Conservation (phyloP, 2,888 invertebrate species). For the Polyommatus iphigenia region DNA sequence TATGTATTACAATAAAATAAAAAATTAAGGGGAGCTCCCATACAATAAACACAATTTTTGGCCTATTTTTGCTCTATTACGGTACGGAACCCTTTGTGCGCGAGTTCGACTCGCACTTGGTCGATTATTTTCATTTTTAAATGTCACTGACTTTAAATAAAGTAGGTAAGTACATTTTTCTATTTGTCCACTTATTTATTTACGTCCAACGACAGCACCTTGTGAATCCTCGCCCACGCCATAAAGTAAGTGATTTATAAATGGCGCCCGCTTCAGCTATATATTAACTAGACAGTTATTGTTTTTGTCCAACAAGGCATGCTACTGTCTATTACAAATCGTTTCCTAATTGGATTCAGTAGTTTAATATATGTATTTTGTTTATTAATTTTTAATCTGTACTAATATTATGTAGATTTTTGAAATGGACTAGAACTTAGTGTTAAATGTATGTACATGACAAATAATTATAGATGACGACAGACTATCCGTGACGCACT, state of each 20-base stretch:
- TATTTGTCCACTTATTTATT: not conserved
- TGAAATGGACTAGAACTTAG: not conserved
- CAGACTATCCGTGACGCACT: too few species aligned
- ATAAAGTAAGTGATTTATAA: conserved; percentile 21
- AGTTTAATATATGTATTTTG: not conserved
- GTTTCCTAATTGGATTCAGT: conserved; percentile 1
- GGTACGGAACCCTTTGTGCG: too few species aligned
- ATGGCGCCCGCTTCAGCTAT: conserved; percentile 21
- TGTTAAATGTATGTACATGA: not conserved
- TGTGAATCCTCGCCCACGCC: conserved; percentile 13
- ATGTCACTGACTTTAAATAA: not conserved
- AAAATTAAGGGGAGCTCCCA: too few species aligned
- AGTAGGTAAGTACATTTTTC: not conserved
- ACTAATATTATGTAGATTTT: not conserved
- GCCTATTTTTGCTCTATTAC: too few species aligned
- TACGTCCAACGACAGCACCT: not conserved
- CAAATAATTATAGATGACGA: not conserved
- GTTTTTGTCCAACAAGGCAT: conserved; percentile 18
- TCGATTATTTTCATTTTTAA: too few species aligned
- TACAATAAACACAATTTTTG: too few species aligned
- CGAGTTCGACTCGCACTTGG: too few species aligned
- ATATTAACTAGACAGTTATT: conserved; percentile 11
- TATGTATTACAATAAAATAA: too few species aligned
- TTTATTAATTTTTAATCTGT: too few species aligned
- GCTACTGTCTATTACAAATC: conserved; percentile 13